A percentile compares a stretch with the other conserved stretches of the same genome.
phyloP scores from a whole-genome alignment of 2,888 invertebrate species.

The Congeria kusceri region DNA sequence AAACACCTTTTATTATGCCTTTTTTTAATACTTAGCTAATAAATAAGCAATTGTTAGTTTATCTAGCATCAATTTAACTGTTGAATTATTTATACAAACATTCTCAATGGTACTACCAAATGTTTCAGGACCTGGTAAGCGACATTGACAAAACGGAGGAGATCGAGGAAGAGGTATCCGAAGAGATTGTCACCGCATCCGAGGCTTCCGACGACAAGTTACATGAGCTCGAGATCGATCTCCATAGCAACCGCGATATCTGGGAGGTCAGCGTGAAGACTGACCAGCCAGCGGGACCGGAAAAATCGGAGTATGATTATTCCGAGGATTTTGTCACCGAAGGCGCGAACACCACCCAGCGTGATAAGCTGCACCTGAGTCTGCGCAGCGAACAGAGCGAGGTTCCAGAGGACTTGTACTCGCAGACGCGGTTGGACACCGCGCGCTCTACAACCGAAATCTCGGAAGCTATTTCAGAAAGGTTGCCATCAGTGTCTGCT shows the following conservation, averaged over 20 bases:
- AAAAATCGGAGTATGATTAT: conserved; percentile 36
- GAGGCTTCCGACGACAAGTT: conserved; percentile 58
- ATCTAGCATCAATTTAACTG: too few relatives aligned
- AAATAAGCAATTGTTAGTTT: too few relatives aligned
- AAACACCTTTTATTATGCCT: too few relatives aligned
- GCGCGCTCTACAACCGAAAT: conserved; percentile 63
- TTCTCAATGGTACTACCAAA: too few relatives aligned
- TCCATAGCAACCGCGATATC: conserved; percentile 46
- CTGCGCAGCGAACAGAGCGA: conserved; percentile 49
- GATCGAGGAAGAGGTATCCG: conserved; percentile 46
- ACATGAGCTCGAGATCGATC: conserved; percentile 55
- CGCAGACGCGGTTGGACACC: conserved; percentile 36
- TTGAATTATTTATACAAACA: too few relatives aligned
- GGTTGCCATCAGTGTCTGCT: conserved; percentile 54
- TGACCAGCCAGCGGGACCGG: neutral
- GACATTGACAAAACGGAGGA: conserved; percentile 44
- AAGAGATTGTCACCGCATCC: conserved; percentile 31
- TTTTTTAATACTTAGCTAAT: too few relatives aligned
- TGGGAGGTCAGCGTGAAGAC: conserved; percentile 44
- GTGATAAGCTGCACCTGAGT: conserved; percentile 57
- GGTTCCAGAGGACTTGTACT: conserved; percentile 50
- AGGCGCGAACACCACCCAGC: conserved; percentile 57
- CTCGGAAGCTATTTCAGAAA: conserved; percentile 74
- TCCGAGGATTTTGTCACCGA: conserved; percentile 70
- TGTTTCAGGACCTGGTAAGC: conserved; percentile 37